Evolutionary conservation across 2,113 vertebrate species (phyloP).

Genomic region (Aplodontia rufa): DNA sequence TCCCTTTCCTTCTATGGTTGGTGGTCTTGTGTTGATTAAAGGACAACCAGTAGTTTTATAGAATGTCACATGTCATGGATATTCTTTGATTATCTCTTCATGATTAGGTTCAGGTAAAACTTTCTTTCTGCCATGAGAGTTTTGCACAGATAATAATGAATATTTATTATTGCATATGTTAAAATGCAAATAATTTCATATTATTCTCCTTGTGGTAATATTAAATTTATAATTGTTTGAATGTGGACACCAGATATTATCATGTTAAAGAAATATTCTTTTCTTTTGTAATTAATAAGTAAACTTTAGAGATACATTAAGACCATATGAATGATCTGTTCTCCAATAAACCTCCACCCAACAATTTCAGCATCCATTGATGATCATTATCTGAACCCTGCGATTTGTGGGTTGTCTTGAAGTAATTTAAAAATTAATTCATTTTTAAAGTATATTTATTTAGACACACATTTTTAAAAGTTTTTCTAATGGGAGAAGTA

Average conservation of each 20-base stretch:
- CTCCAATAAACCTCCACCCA: not conserved
- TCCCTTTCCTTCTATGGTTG: no score
- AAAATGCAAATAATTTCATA: not conserved
- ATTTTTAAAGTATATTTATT: not conserved
- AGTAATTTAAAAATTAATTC: not conserved
- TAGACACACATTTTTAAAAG: no score
- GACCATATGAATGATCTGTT: not conserved
- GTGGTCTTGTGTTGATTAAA: no score
- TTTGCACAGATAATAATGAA: not conserved
- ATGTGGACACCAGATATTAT: not conserved
- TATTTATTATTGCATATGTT: not conserved
- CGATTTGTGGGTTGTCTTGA: not conserved
- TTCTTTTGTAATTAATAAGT: not conserved
- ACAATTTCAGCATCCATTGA: not conserved
- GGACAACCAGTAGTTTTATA: not conserved
- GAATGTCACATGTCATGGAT: not conserved
- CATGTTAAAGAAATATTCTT: not conserved
- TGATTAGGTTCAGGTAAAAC: not conserved
- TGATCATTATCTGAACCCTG: not conserved
- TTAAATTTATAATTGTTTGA: not conserved
- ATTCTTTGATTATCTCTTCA: not conserved
- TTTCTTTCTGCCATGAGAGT: not conserved
- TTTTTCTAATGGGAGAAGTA: no score
- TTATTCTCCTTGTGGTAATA: not conserved
- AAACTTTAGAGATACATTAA: not conserved